Conservation (phyloP, 2,797 vertebrate species). For the Cryptoprocta ferox region DNA sequence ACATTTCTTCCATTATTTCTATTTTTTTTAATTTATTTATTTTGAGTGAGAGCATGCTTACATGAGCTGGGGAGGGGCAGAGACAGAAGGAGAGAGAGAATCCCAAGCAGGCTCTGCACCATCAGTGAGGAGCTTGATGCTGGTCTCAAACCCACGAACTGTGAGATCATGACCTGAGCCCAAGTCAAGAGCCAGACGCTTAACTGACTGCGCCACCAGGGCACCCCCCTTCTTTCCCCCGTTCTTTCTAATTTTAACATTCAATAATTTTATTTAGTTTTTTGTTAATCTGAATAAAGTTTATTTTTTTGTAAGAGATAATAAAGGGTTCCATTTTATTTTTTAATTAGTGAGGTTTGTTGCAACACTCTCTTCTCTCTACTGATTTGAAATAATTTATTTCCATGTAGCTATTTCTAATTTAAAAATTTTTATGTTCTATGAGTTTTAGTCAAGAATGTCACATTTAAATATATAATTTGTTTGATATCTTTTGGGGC, state of each 20-base stretch:
- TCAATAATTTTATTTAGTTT: not conserved
- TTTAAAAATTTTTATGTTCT: not conserved
- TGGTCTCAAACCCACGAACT: too few relatives aligned
- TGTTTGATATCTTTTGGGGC: not conserved
- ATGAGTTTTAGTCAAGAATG: not conserved
- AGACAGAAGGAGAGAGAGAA: too few relatives aligned
- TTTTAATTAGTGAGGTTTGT: not conserved
- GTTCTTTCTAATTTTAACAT: not conserved
- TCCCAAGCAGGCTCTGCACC: too few relatives aligned
- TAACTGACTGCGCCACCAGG: too few relatives aligned
- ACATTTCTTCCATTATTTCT: not conserved
- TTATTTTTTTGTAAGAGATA: not conserved
- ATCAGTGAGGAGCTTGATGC: too few relatives aligned
- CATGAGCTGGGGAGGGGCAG: too few relatives aligned
- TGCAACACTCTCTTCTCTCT: not conserved
- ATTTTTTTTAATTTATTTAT: not conserved
- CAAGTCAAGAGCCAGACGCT: too few relatives aligned
- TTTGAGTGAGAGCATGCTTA: too few relatives aligned
- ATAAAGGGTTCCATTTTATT: not conserved
- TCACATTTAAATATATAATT: not conserved
- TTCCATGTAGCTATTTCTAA: not conserved
- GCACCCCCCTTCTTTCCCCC: not conserved
- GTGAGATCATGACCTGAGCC: too few relatives aligned
- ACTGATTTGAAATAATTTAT: not conserved
- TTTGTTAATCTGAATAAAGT: not conserved